phyloP scores from a whole-genome alignment of 2,888 invertebrate genomes.

The Pterostichus niger region DNA sequence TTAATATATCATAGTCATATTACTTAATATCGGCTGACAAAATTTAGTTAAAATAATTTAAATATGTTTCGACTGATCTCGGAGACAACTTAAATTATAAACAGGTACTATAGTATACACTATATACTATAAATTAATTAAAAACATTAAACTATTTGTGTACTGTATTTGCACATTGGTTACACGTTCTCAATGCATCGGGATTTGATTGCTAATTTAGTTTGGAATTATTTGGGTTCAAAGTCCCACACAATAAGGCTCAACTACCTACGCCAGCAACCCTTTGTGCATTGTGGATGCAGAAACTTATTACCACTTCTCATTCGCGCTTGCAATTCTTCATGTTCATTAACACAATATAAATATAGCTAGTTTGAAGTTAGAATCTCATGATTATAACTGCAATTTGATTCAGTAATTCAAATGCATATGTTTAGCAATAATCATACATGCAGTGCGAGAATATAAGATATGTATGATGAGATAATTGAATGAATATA shows the following conservation, averaged over 20 bases:
- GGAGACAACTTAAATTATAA: too few species aligned
- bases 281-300: slow-evolving; percentile 8
- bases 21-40: too few species aligned
- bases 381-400: background rate
- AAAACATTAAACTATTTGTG: background rate
- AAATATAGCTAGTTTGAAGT: background rate
- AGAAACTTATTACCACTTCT: slow-evolving; percentile 3
- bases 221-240: background rate
- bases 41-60: too few species aligned
- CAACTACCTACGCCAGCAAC: slow-evolving; percentile 1
- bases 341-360: background rate
- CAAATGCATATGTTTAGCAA: background rate
- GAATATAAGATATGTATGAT: too few species aligned
- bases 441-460: too few species aligned
- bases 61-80: too few species aligned
- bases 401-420: background rate
- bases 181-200: background rate
- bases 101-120: too few species aligned
- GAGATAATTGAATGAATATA: too few species aligned
- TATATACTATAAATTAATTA: too few species aligned
- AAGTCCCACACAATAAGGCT: background rate
- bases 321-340: background rate
- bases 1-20: too few species aligned
- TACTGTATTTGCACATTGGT: background rate
- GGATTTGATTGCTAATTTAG: slow-evolving; percentile 38